Evolutionary conservation across 2,888 invertebrate genomes (phyloP).

Genomic region (Synergus itoensis): DNA sequence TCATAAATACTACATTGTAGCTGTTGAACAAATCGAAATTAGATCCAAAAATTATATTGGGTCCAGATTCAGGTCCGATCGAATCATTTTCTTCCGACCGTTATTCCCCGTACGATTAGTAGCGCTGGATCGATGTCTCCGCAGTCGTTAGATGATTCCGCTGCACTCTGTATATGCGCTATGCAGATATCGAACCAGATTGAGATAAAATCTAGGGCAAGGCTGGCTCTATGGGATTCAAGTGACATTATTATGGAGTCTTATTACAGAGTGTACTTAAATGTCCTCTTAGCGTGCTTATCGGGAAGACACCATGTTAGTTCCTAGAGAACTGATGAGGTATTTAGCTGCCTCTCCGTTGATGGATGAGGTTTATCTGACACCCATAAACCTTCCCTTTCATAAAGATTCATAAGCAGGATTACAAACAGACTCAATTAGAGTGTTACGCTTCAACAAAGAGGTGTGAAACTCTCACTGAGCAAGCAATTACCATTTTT

Average conservation of each 20-base stretch:
- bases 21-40: too few relatives aligned
- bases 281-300: slow-evolving; percentile 39
- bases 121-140: slow-evolving; percentile 28
- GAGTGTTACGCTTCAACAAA: slow-evolving; percentile 47
- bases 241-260: slow-evolving; percentile 52
- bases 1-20: too few relatives aligned
- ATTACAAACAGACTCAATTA: slow-evolving; percentile 69
- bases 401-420: slow-evolving; percentile 59
- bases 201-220: slow-evolving; percentile 51
- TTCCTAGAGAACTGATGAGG: slow-evolving; percentile 64
- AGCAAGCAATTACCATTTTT: slow-evolving; percentile 33
- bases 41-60: too few relatives aligned
- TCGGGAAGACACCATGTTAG: slow-evolving; percentile 60
- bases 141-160: slow-evolving; percentile 41
- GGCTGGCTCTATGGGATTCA: slow-evolving; percentile 45
- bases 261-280: slow-evolving; percentile 21
- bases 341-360: slow-evolving; percentile 64
- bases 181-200: slow-evolving; percentile 50
- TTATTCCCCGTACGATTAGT: slow-evolving; percentile 35
- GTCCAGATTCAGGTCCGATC: neutral
- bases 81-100: slow-evolving; percentile 3
- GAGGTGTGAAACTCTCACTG: slow-evolving; percentile 43
- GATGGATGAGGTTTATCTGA: slow-evolving; percentile 69
- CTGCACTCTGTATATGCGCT: neutral
- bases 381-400: slow-evolving; percentile 70